These are phyloP conservation scores for Oscheius sp. DNA, from an alignment of 2,888 invertebrate species.

Conservation along the genomic window DNA sequence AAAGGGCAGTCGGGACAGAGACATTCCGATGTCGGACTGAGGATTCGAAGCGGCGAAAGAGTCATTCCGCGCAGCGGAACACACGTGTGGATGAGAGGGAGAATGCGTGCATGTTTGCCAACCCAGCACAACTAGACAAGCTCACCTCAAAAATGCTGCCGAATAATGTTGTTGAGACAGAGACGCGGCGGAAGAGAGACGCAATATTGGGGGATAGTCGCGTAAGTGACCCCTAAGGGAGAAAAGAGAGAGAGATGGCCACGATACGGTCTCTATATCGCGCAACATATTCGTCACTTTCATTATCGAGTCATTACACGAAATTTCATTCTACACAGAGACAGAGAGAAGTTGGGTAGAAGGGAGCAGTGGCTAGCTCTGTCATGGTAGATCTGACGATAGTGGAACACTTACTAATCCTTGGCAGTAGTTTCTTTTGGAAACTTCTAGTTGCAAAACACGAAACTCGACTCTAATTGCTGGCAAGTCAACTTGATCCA, in stretches of 20 bases:
- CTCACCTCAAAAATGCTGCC: slow-evolving; percentile 10
- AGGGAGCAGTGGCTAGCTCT: no score
- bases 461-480: no score
- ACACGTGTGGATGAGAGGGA: slow-evolving; percentile 21
- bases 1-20: slow-evolving; percentile 45
- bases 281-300: neutral
- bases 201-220: neutral
- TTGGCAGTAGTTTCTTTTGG: no score
- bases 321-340: no score
- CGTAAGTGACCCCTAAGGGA: slow-evolving; percentile 5
- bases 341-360: no score
- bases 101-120: slow-evolving; percentile 23
- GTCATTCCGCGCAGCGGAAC: slow-evolving; percentile 19
- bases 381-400: no score
- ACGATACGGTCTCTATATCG: neutral
- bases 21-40: slow-evolving; percentile 15
- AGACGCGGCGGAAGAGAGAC: neutral
- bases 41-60: slow-evolving; percentile 26
- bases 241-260: neutral
- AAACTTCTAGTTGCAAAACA: no score
- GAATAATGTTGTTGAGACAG: slow-evolving; percentile 7
- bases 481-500: no score
- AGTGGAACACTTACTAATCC: no score
- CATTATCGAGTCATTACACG: neutral
- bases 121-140: slow-evolving; percentile 29